Conservation (phyloP, 35 echinoderm and acorn worm species). For the Stichopus chloronotus region DNA sequence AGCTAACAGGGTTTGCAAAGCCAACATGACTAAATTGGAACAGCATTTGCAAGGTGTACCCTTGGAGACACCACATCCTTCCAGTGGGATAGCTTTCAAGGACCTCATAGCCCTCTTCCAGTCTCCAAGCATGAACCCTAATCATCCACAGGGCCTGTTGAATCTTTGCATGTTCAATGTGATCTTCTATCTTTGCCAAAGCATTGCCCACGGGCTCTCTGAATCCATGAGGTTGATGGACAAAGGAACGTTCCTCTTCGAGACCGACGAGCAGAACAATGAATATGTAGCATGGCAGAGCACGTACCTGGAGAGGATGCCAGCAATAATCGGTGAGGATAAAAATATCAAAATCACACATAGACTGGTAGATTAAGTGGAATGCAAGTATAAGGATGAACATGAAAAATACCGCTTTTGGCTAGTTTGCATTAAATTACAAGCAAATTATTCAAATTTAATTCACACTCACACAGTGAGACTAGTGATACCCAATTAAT, state of each 20-base stretch:
- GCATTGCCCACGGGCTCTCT: slow-evolving; percentile 9
- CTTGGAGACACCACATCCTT: not conserved
- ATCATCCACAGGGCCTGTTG: slow-evolving; percentile 21
- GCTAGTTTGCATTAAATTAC: not conserved
- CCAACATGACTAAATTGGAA: slow-evolving; percentile 28
- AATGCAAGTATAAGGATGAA: not conserved
- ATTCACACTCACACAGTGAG: not conserved
- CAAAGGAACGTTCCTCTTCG: slow-evolving; percentile 48
- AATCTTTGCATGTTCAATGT: slow-evolving; percentile 61
- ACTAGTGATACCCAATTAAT: not conserved
- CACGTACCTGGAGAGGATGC: slow-evolving; percentile 13
- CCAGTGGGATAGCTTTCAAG: not conserved
- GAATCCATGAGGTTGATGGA: not conserved
- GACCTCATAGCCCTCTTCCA: slow-evolving; percentile 24
- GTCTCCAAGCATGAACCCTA: slow-evolving; percentile 41
- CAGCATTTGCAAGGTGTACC: slow-evolving; percentile 16
- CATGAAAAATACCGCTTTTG: not conserved
- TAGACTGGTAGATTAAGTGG: not conserved
- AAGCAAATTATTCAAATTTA: not conserved
- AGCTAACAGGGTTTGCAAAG: slow-evolving; percentile 55
- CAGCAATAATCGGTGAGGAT: slow-evolving; percentile 22
- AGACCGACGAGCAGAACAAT: slow-evolving; percentile 22
- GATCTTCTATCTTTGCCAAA: slow-evolving; percentile 32
- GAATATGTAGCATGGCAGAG: slow-evolving; percentile 51
- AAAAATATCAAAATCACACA: not conserved